Base-by-base conservation (phyloP, 1,140 invertebrate genomes). In the Calliopsis andreniformis region DNA sequence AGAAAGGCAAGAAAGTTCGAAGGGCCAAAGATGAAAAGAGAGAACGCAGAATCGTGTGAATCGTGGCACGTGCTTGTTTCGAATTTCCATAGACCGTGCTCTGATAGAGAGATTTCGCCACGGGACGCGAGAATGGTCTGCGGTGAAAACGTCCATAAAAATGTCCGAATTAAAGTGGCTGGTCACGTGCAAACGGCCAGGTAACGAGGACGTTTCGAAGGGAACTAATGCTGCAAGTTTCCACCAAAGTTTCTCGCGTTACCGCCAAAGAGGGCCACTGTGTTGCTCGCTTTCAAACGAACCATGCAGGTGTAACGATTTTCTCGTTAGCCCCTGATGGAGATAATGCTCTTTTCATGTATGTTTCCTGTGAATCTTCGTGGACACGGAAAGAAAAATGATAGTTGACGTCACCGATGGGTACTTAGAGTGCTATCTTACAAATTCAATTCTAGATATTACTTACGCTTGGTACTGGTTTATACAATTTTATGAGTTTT, bases 121-220 rank as follows among this genome's bases (percentile, higher is more conserved):
- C 39, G 42, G 58, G 61, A 71, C 42, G 25, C 42, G 23, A 56
- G 32, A 59, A 78, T 70, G 59, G 32, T 51, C 67, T 23, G 30
- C 58, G 69, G 64, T 76, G 68, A 72, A 83, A 86, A 83, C 53
- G 59, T 32, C 79, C 66, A 32, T 80, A 80, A 83, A 84, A 85
- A 67, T 70, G 64, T 55, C 62, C n/a, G 53, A 56, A 76, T 75
- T 82, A 79, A 77, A 59, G 49, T 10, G 14, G 14, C 78, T 18
- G 80, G 63, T 83, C 78, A 82, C 80, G 82, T 68, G 53, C 59
- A 43, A 80, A 83, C 69, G 51, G 42, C 59, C 51, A 20, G 42
- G 53, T 76, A 78, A 83, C 62, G 62, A 78, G 28, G 49, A n/a
- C 23, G 35, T 43, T 63, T 43, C 25, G 47, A 43, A 30, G 14